Percentiles rank a stretch among this genome's conserved stretches.
phyloP scores from a whole-genome alignment of 2,888 invertebrate species.

The Parnassius orleans region DNA sequence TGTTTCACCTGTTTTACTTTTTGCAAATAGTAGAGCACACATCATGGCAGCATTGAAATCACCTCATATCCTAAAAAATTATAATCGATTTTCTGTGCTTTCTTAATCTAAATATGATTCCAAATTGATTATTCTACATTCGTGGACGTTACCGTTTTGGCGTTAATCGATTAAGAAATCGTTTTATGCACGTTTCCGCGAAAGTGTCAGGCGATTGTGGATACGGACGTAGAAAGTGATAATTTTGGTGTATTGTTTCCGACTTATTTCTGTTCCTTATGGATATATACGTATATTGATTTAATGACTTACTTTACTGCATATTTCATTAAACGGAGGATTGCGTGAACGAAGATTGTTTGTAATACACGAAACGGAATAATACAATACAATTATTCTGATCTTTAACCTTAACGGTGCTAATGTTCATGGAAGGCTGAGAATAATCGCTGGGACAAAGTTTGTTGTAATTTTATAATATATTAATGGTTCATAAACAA shows the following conservation, averaged over 20 bases:
- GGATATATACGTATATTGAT: constrained; percentile 28
- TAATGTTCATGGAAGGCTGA: too few species aligned
- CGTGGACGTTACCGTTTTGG: constrained; percentile 66
- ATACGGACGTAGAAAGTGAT: constrained; percentile 61
- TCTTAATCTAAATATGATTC: constrained; percentile 45
- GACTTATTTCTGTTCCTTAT: constrained; percentile 24
- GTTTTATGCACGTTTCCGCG: constrained; percentile 67
- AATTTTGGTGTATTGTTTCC: constrained; percentile 37
- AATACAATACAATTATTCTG: too few species aligned
- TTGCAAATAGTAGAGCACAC: neutral
- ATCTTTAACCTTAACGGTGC: too few species aligned
- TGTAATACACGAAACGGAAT: neutral
- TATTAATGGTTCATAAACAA: too few species aligned
- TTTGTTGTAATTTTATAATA: too few species aligned
- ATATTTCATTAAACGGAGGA: neutral
- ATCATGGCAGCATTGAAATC: constrained; percentile 2
- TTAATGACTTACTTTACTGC: constrained; percentile 5
- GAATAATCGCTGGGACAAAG: too few species aligned
- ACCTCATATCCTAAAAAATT: constrained; percentile 34
- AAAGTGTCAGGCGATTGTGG: constrained; percentile 60
- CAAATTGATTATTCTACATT: constrained; percentile 65
- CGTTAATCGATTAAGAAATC: constrained; percentile 68
- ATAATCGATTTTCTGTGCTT: constrained; percentile 45
- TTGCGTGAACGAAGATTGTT: constrained; percentile 2
- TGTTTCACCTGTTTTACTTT: neutral